Percentiles rank a stretch among this genome's conserved stretches.
Conservation (phyloP, 2,888 invertebrate genomes). For the Chirona hameri region DNA sequence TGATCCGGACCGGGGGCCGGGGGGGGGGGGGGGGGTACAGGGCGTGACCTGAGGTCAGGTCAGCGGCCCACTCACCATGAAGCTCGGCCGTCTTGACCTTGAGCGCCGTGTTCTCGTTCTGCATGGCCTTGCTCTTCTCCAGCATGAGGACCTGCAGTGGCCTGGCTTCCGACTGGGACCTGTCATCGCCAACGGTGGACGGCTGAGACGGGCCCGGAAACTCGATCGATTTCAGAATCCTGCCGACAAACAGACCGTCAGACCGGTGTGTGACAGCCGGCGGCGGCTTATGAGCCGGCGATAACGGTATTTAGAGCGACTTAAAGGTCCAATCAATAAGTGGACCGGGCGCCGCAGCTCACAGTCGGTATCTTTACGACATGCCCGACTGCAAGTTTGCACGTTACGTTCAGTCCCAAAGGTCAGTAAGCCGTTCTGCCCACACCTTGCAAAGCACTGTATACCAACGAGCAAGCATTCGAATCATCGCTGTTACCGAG, state of each 20-base stretch:
- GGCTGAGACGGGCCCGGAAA: conserved; percentile 23
- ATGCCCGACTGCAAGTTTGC: neutral
- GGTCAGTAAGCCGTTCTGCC: too few relatives aligned
- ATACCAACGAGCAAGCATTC: too few relatives aligned
- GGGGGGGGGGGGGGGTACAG: neutral
- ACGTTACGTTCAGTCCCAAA: too few relatives aligned
- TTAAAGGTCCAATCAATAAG: too few relatives aligned
- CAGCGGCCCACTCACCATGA: conserved; percentile 8
- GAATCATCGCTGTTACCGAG: too few relatives aligned
- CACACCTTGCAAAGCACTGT: too few relatives aligned
- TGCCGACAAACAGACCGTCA: neutral
- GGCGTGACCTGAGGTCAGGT: conserved; percentile 1
- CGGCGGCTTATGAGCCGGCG: neutral
- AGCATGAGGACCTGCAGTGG: conserved; percentile 67
- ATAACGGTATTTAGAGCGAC: too few relatives aligned
- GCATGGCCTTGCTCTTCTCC: conserved; percentile 69
- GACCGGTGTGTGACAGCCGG: neutral
- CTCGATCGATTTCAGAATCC: conserved; percentile 26
- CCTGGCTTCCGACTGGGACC: neutral
- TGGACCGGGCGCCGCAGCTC: too few relatives aligned
- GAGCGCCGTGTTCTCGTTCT: conserved; percentile 52
- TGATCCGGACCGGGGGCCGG: too few relatives aligned
- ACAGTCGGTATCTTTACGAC: neutral
- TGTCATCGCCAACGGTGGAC: neutral
- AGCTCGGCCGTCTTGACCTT: conserved; percentile 32